Conservation (phyloP, 2,888 invertebrate species). For the Alitta virens region DNA sequence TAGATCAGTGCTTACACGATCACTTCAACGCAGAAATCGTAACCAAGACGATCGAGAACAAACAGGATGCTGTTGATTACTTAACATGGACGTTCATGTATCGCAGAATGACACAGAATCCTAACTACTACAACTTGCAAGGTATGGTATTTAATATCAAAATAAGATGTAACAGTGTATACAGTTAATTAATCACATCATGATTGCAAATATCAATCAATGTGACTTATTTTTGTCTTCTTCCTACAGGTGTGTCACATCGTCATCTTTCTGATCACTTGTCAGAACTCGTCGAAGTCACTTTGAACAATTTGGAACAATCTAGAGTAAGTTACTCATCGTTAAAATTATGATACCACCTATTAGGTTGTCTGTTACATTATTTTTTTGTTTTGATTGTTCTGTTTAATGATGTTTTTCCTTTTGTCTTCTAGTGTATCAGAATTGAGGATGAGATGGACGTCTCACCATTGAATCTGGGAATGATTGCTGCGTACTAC, state of each 20-base stretch:
- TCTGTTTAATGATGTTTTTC: background rate
- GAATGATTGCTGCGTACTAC: constrained; percentile 99
- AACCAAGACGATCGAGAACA: constrained; percentile 99
- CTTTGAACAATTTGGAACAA: constrained; percentile 88
- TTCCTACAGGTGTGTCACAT: constrained; percentile 77
- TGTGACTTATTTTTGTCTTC: background rate
- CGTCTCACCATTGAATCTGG: constrained; percentile 91
- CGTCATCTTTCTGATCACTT: constrained; percentile 96
- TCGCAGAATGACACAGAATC: constrained; percentile 94
- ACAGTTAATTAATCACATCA: too few relatives aligned
- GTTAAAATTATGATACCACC: background rate
- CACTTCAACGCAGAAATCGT: constrained; percentile 99
- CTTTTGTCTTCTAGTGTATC: constrained; percentile 69
- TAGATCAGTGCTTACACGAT: constrained; percentile 96
- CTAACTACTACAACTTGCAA: constrained; percentile 98
- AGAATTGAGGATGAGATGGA: constrained; percentile 98
- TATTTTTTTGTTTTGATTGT: background rate
- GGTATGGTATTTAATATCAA: constrained; percentile 42
- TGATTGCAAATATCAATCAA: too few relatives aligned
- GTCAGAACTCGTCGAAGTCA: constrained; percentile 95
- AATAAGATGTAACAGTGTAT: too few relatives aligned
- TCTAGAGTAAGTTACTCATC: constrained; percentile 68
- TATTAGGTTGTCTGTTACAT: background rate
- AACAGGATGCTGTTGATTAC: constrained; percentile 99
- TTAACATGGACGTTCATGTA: constrained; percentile 99